Conservation (phyloP, 30 jellyfish, hydroid and myxozoan species). For the Pelagia noctiluca region DNA sequence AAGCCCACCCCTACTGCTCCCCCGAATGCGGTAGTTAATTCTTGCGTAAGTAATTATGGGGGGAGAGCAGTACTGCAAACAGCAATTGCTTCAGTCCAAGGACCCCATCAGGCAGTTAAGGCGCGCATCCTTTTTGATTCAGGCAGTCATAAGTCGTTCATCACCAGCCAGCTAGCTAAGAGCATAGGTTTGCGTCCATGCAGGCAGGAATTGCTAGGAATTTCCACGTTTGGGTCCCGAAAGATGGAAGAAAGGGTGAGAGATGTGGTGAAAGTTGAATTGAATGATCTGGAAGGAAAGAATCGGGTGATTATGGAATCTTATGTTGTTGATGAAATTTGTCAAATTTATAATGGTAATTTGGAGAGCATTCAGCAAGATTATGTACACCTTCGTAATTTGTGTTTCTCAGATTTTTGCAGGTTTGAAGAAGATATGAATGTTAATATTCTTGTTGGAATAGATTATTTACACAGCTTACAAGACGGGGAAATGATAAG, state of each 20-base stretch:
- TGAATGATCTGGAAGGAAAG: conserved; percentile 15
- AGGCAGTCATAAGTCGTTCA: conserved; percentile 42
- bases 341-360: conserved; percentile 16
- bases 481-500: conserved; percentile 24
- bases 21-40: conserved; percentile 19
- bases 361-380: background rate
- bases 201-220: conserved; percentile 24
- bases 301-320: conserved; percentile 14
- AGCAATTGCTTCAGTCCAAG: conserved; percentile 36
- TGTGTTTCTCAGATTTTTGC: conserved; percentile 67
- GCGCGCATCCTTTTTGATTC: conserved; percentile 49
- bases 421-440: conserved; percentile 15
- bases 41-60: conserved; percentile 55
- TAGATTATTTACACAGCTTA: conserved; percentile 8
- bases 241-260: conserved; percentile 43
- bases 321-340: conserved; percentile 37
- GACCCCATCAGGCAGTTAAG: conserved; percentile 2
- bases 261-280: conserved; percentile 39
- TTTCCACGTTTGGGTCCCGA: conserved; percentile 40
- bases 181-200: conserved; percentile 21
- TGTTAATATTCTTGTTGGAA: conserved; percentile 45
- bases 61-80: conserved; percentile 69
- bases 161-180: conserved; percentile 11
- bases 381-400: conserved; percentile 21
- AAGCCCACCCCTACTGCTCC: conserved; percentile 1